A percentile compares a stretch with the other conserved stretches of the same genome.
These are phyloP conservation scores for Sarcophaga subvicina DNA, from an alignment of 2,888 invertebrate species.

Conservation along the genomic window DNA sequence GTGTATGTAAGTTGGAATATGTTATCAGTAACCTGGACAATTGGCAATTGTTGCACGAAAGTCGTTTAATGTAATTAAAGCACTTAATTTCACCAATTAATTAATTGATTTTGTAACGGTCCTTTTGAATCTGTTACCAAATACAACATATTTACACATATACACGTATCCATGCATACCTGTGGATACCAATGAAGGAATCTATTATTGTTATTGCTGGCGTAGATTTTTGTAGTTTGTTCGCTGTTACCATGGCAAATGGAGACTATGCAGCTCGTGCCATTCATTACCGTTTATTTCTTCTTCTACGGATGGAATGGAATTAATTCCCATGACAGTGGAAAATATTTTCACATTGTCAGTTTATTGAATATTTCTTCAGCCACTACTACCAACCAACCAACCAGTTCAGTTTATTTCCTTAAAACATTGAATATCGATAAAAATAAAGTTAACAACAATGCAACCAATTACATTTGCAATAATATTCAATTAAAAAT, in stretches of 20 bases:
- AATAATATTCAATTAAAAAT: background rate
- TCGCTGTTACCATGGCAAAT: background rate
- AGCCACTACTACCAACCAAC: background rate
- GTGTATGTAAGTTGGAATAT: background rate
- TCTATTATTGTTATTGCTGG: background rate
- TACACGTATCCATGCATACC: no score
- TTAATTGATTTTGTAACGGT: constrained; percentile 62
- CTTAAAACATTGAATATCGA: background rate
- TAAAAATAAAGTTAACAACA: background rate
- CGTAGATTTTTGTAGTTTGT: background rate
- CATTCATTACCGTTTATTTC: background rate
- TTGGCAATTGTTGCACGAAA: constrained; percentile 64
- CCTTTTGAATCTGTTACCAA: constrained; percentile 38
- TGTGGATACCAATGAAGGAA: background rate
- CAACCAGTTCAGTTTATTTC: no score
- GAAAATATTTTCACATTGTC: background rate
- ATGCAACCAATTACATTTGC: background rate
- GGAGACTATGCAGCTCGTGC: no score
- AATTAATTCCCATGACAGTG: background rate
- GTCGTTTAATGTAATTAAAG: constrained; percentile 65
- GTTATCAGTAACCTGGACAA: constrained; percentile 50
- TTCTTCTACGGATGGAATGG: background rate
- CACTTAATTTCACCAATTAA: constrained; percentile 66
- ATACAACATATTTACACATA: background rate
- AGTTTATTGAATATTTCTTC: background rate